phyloP scores from a whole-genome alignment of 1,140 invertebrate genomes.

The Drosophila albomicans region DNA sequence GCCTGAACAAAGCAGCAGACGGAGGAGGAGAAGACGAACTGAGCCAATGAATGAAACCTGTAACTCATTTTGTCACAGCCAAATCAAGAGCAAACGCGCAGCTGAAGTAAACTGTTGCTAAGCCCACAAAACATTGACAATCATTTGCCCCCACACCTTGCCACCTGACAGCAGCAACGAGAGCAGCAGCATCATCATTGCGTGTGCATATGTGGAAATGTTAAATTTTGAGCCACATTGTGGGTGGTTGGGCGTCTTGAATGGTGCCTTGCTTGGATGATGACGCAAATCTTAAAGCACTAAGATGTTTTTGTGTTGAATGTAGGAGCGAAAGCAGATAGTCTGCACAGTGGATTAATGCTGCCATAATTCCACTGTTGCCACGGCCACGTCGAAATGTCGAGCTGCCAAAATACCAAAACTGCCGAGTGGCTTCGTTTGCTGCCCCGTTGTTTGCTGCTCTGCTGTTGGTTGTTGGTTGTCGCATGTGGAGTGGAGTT shows the following conservation, averaged over 20 bases:
- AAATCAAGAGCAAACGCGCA: conserved; percentile 46
- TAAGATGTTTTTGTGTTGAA: conserved; percentile 50
- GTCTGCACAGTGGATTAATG: conserved; percentile 77
- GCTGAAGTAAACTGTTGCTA: conserved; percentile 76
- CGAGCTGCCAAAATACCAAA: not conserved
- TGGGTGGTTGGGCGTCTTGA: not conserved
- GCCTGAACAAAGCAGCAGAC: not conserved
- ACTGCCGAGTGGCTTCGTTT: conserved; percentile 21
- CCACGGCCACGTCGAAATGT: conserved; percentile 28
- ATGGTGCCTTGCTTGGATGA: conserved; percentile 25
- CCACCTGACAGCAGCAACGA: conserved; percentile 24
- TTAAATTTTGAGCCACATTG: conserved; percentile 48
- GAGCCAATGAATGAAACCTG: conserved; percentile 76
- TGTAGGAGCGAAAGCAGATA: conserved; percentile 56
- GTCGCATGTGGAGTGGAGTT: conserved; percentile 70
- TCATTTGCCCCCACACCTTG: not conserved
- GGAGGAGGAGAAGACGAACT: not conserved
- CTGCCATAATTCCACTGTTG: conserved; percentile 75
- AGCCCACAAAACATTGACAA: conserved; percentile 45
- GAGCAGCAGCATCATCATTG: conserved; percentile 25
- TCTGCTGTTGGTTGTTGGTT: not conserved
- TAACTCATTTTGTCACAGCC: conserved; percentile 79
- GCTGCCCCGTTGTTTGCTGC: conserved; percentile 17
- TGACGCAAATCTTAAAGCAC: conserved; percentile 81
- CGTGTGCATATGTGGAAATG: conserved; percentile 53